Evolutionary conservation across 2,113 vertebrate genomes (phyloP).

Genomic region (Chlamydotis undulata): DNA sequence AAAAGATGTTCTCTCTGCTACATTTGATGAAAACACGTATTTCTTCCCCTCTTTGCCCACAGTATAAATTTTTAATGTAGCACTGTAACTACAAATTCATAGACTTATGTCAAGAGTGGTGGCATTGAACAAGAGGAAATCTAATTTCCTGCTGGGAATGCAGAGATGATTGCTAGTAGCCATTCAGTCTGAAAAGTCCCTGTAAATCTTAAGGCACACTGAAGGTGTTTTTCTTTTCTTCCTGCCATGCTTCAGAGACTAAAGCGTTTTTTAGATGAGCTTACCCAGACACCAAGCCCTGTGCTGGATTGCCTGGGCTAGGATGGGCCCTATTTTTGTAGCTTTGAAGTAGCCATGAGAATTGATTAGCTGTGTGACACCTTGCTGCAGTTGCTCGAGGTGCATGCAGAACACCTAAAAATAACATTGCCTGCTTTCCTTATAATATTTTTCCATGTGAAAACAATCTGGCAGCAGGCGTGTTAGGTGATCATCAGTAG

Average conservation of each 20-base stretch:
- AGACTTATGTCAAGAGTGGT: not conserved
- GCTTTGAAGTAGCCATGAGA: not conserved
- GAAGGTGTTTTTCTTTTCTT: not conserved
- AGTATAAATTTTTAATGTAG: not conserved
- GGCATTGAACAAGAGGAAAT: not conserved
- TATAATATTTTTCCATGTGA: not conserved
- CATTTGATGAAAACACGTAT: not conserved
- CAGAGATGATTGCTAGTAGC: conserved; percentile 17
- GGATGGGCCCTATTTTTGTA: not conserved
- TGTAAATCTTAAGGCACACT: not conserved
- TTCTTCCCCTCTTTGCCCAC: not conserved
- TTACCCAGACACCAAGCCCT: not conserved
- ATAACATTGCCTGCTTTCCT: not conserved
- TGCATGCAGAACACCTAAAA: not conserved
- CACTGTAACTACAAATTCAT: not conserved
- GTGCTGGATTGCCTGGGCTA: not conserved
- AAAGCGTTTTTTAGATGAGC: not conserved
- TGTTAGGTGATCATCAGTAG: not conserved
- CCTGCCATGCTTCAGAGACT: not conserved
- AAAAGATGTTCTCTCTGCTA: not conserved
- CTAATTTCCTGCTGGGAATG: conserved; percentile 26
- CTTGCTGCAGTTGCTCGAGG: not conserved
- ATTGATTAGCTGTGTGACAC: not conserved
- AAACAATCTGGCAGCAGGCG: not conserved
- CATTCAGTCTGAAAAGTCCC: not conserved